Evolutionary conservation across 2,113 vertebrate genomes (phyloP).

Genomic region (Grus americana): DNA sequence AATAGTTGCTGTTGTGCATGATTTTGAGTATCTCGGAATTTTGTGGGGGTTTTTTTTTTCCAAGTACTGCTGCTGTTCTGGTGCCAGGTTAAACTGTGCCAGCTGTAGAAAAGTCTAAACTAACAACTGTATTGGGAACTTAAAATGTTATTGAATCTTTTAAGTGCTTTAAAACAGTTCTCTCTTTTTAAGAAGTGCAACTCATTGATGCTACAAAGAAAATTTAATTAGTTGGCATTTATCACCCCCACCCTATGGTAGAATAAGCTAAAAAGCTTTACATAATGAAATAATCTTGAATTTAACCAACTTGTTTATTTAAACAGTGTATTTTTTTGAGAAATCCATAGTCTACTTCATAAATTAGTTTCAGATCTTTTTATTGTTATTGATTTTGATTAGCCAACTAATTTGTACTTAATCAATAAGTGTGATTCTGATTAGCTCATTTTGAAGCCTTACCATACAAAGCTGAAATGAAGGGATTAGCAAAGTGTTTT

Average conservation of each 20-base stretch:
- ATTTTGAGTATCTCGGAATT: neutral
- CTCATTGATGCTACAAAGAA: constrained; percentile 21
- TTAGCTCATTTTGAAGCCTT: constrained; percentile 49
- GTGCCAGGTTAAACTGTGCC: neutral
- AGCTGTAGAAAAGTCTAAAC: neutral
- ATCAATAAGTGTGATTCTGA: constrained; percentile 70
- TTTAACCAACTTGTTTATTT: constrained; percentile 69
- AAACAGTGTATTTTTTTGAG: constrained; percentile 28
- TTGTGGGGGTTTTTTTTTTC: neutral
- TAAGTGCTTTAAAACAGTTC: constrained; percentile 5
- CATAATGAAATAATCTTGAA: constrained; percentile 57
- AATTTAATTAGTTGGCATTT: constrained; percentile 56
- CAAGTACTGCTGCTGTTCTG: neutral
- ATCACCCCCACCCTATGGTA: neutral
- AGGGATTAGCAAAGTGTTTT: constrained; percentile 56
- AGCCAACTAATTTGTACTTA: constrained; percentile 72
- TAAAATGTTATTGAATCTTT: neutral
- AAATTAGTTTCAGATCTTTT: constrained; percentile 61
- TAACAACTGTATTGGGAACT: neutral
- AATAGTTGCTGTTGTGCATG: neutral
- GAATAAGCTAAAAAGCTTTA: constrained; percentile 52
- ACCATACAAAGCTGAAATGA: neutral
- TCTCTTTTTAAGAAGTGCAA: constrained; percentile 36
- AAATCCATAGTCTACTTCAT: constrained; percentile 59
- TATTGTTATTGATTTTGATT: constrained; percentile 72